phyloP scores from a whole-genome alignment of 2,888 invertebrate genomes.

The Melikaiella ostensackeni region DNA sequence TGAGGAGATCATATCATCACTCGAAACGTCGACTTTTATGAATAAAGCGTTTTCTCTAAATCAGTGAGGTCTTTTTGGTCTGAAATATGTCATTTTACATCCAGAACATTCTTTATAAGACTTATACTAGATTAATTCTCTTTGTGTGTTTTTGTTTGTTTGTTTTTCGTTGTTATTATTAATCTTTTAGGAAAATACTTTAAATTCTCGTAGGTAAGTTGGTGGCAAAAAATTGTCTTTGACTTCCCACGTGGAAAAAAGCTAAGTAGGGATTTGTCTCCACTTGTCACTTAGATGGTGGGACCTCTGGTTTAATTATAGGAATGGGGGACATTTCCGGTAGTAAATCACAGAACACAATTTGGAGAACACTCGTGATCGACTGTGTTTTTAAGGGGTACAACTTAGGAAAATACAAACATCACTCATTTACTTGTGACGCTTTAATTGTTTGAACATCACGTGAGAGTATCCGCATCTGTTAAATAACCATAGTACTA shows the following conservation, averaged over 20 bases:
- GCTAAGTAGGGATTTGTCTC: conserved; percentile 27
- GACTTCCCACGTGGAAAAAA: not conserved
- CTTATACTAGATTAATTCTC: too few relatives aligned
- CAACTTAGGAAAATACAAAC: not conserved
- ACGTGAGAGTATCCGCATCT: not conserved
- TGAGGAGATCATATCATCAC: too few relatives aligned
- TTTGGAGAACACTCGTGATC: not conserved
- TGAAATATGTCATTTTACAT: too few relatives aligned
- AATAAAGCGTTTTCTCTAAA: too few relatives aligned
- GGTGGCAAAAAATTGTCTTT: not conserved
- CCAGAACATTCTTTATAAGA: too few relatives aligned
- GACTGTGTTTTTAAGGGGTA: not conserved
- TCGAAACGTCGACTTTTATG: too few relatives aligned
- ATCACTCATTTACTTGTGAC: not conserved
- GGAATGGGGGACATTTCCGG: conserved; percentile 15
- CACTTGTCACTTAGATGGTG: conserved; percentile 11
- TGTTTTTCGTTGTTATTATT: not conserved
- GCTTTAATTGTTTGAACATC: not conserved
- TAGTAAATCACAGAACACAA: conserved; percentile 5
- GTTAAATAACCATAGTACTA: not conserved
- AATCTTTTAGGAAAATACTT: not conserved
- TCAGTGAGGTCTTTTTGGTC: too few relatives aligned
- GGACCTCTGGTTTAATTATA: conserved; percentile 12
- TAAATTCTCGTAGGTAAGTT: not conserved
- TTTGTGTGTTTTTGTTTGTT: too few relatives aligned